A percentile compares a stretch with the other conserved stretches of the same genome.
Evolutionary conservation across 2,888 invertebrate genomes (phyloP).

Genomic region (Phragmatobia fuliginosa): DNA sequence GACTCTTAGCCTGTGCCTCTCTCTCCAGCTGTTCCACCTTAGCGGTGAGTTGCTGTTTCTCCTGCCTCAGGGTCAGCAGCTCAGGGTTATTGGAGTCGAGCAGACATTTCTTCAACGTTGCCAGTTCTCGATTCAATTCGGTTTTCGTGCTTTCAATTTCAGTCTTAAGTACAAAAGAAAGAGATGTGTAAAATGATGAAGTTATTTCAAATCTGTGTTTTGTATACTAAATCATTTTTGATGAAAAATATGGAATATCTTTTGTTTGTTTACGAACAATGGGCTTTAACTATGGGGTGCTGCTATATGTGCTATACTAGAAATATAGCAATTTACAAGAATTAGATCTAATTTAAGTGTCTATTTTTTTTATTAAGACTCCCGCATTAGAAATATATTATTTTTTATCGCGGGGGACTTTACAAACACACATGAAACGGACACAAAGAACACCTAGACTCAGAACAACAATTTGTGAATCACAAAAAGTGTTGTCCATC

Average conservation of each 20-base stretch:
- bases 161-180: conserved; percentile 57
- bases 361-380: too few species aligned
- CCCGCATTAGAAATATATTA: too few species aligned
- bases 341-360: neutral
- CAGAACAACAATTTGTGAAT: too few species aligned
- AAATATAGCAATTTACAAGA: neutral
- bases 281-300: too few species aligned
- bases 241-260: too few species aligned
- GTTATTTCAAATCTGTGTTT: neutral
- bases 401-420: too few species aligned
- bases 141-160: conserved; percentile 80
- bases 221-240: too few species aligned
- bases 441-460: too few species aligned
- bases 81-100: conserved; percentile 62
- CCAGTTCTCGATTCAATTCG: conserved; percentile 74
- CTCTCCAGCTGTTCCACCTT: conserved; percentile 47
- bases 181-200: too few species aligned
- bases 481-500: too few species aligned
- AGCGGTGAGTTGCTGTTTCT: conserved; percentile 53
- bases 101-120: conserved; percentile 72
- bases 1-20: conserved; percentile 36
- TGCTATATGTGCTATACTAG: too few species aligned
- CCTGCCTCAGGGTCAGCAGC: conserved; percentile 60
- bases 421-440: too few species aligned
- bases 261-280: neutral